These are phyloP conservation scores for Eupithecia vulgata DNA, from an alignment of 2,888 invertebrate species.

Conservation along the genomic window DNA sequence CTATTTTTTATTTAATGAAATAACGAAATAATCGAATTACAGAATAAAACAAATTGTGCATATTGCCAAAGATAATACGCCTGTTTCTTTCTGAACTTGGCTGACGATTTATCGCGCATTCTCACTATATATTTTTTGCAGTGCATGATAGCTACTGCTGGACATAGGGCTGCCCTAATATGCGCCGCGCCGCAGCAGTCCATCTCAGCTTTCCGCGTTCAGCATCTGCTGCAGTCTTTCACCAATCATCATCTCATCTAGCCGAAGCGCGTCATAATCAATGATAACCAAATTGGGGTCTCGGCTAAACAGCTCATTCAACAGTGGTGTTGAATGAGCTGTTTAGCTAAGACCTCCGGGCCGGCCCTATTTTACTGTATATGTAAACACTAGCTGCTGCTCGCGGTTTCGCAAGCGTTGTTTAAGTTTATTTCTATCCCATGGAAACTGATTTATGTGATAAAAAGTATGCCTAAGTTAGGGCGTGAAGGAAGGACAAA, in stretches of 20 bases:
- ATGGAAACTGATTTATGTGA: too few species aligned
- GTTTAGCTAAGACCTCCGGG: too few species aligned
- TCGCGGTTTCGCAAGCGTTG: too few species aligned
- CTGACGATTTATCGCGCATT: neutral
- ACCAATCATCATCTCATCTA: neutral
- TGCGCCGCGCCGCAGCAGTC: neutral
- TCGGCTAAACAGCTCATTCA: neutral
- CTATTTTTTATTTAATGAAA: too few species aligned
- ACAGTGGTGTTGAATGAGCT: too few species aligned
- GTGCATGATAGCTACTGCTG: neutral
- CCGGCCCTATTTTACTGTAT: neutral
- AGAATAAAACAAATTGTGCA: too few species aligned
- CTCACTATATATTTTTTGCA: neutral
- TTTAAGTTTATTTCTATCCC: too few species aligned
- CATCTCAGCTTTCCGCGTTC: neutral
- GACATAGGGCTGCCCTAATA: neutral
- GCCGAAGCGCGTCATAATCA: neutral
- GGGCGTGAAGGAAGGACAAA: too few species aligned
- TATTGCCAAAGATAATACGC: neutral
- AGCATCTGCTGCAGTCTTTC: neutral
- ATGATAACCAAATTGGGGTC: neutral
- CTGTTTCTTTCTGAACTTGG: neutral
- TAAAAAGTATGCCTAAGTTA: too few species aligned
- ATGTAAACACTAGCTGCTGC: too few species aligned
- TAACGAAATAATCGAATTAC: too few species aligned